Percentiles rank a stretch among this genome's conserved stretches.
phyloP scores from a whole-genome alignment of 2,888 invertebrate genomes.

The Acrobasis consociella region DNA sequence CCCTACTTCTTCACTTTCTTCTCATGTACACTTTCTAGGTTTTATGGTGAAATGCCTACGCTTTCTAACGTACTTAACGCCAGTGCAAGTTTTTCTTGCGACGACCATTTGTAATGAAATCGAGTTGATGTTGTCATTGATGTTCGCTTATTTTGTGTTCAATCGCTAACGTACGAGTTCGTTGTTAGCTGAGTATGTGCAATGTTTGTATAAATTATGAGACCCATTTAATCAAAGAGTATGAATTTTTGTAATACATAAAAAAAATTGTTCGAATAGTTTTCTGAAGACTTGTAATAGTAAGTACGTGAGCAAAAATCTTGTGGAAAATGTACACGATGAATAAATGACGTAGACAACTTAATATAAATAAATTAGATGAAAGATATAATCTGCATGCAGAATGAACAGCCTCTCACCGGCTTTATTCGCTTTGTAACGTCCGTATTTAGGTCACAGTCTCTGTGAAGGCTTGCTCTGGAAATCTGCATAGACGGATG shows the following conservation, averaged over 20 bases:
- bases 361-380: slow-evolving; percentile 31
- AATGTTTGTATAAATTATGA: not conserved
- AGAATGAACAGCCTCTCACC: slow-evolving; percentile 56
- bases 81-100: slow-evolving; percentile 78
- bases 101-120: slow-evolving; percentile 71
- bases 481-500: slow-evolving; percentile 82
- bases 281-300: too few species aligned
- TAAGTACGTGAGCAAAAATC: not conserved
- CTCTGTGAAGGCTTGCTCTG: slow-evolving; percentile 73
- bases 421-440: slow-evolving; percentile 59
- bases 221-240: not conserved
- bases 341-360: not conserved
- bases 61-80: slow-evolving; percentile 74
- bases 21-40: slow-evolving; percentile 79
- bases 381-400: slow-evolving; percentile 41
- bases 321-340: not conserved
- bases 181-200: not conserved
- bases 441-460: slow-evolving; percentile 70
- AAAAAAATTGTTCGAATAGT: too few species aligned
- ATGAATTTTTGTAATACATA: too few species aligned
- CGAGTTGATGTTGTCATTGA: slow-evolving; percentile 66
- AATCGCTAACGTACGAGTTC: slow-evolving; percentile 5
- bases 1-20: slow-evolving; percentile 81
- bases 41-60: slow-evolving; percentile 79
- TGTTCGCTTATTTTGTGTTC: slow-evolving; percentile 29